Evolutionary conservation across 2,797 vertebrate species (phyloP), one percentile per base, ranked within the genome.

Genomic region (Scomberomorus guttatus): DNA sequence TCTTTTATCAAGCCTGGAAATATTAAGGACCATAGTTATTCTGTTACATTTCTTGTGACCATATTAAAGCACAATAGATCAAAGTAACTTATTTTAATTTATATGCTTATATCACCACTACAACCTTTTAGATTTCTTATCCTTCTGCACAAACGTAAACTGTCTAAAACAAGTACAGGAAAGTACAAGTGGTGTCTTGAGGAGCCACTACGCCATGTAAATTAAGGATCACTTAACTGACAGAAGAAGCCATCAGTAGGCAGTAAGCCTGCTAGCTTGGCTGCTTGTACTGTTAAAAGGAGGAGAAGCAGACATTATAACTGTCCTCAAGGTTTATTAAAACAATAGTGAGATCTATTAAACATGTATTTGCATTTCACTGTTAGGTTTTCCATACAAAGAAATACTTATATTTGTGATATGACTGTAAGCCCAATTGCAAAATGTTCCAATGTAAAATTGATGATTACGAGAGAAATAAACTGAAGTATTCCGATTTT

Each of bases 1-100:
- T 58, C 25, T 67, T 77, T 75, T 74, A 81, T 75, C 37, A 75
- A 50, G 68, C 22, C 8, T 73, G 72, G 24, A 72, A 77, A 76
- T 72, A 81, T 79, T 65, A 72, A 66, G 24, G 18, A 78, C 4
- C 24, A 11, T 14, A 24, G 27, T 56, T 72, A 51, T 72, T 67
- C 11, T 25, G 3, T 22, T 54, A n/a, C 11, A n/a, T 20, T 67
- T 73, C n/a, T 46, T 54, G 24, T 6, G 6, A 65, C 51, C 50
- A 72, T 9, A 70, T 69, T 62, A 67, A 60, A 78, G 58, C 58
- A 50, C 44, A 72, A 24, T 17, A 24, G 60, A 9, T 52, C 72
- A 44, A 46, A 64, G 68, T 18, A 8, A 55, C 32, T 39, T 55
- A 12, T 54, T 55, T 22, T 39, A 17, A 50, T 52, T 51, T 34